Evolutionary conservation across 2,888 invertebrate genomes (phyloP).

Genomic region (Orthosia cruda): DNA sequence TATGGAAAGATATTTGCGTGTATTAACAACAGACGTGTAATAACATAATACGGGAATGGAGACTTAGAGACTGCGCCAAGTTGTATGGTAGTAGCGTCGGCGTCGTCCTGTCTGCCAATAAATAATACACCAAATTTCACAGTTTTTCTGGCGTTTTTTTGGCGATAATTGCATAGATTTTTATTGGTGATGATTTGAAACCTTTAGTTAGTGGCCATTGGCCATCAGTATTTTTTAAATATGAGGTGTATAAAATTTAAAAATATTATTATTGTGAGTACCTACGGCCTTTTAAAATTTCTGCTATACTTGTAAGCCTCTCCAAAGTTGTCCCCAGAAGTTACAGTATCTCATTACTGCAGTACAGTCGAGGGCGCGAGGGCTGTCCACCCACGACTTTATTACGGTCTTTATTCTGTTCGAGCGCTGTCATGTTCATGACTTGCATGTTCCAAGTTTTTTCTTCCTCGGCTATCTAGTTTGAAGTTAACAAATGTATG

Average conservation of each 20-base stretch:
- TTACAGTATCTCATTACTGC: slow-evolving; percentile 46
- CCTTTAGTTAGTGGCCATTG: not conserved
- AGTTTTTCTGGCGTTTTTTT: no score
- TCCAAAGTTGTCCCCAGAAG: slow-evolving; percentile 31
- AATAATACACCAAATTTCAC: not conserved
- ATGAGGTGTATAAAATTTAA: no score
- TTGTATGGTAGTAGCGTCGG: not conserved
- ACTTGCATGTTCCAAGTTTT: slow-evolving; percentile 55
- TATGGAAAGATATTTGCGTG: no score
- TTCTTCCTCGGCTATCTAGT: slow-evolving; percentile 42
- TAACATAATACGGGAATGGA: no score
- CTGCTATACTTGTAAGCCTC: slow-evolving; percentile 3
- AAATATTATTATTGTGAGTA: not conserved
- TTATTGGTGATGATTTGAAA: not conserved
- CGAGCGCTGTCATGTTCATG: slow-evolving; percentile 45
- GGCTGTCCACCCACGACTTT: slow-evolving; percentile 38
- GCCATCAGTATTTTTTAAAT: slow-evolving; percentile 1
- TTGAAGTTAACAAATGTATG: slow-evolving; percentile 39
- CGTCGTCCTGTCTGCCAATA: slow-evolving; percentile 19
- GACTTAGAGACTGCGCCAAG: not conserved
- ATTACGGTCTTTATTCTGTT: slow-evolving; percentile 38
- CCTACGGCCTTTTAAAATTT: not conserved
- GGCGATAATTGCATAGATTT: no score
- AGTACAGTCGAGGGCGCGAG: slow-evolving; percentile 22
- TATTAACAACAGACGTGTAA: no score